phyloP scores from a whole-genome alignment of 2,888 invertebrate genomes.

The Caenorhabditis zanzibari region DNA sequence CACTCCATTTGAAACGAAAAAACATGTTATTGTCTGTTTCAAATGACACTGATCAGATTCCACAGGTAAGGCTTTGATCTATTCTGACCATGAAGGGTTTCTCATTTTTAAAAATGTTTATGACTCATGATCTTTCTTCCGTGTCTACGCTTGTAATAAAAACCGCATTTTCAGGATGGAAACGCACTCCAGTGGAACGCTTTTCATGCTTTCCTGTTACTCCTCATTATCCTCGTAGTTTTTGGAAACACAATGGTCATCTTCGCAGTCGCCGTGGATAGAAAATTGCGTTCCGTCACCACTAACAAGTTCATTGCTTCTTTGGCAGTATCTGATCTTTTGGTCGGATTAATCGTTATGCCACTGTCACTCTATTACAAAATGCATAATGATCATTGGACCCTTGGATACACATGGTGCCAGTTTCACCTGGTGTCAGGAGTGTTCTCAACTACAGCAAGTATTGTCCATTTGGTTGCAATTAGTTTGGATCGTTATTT shows the following conservation, averaged over 20 bases:
- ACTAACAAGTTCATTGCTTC: constrained; percentile 79
- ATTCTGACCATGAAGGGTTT: not conserved
- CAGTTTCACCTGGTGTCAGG: constrained; percentile 75
- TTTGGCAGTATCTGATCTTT: constrained; percentile 77
- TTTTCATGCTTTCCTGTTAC: constrained; percentile 67
- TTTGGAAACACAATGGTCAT: constrained; percentile 73
- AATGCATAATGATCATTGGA: constrained; percentile 77
- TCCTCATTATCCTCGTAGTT: constrained; percentile 74
- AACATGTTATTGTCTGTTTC: constrained; percentile 55
- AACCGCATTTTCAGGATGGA: constrained; percentile 17
- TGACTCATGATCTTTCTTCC: not conserved
- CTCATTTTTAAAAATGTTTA: not conserved
- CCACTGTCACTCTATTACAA: constrained; percentile 77
- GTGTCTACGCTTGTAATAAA: not conserved
- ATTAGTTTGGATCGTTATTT: constrained; percentile 79
- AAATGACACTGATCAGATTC: constrained; percentile 48
- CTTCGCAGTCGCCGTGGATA: constrained; percentile 72
- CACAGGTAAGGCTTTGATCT: constrained; percentile 9
- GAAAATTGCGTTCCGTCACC: constrained; percentile 74
- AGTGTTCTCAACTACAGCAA: constrained; percentile 78
- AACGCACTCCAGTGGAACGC: constrained; percentile 51
- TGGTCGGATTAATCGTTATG: constrained; percentile 77
- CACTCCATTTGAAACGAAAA: constrained; percentile 9
- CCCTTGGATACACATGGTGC: constrained; percentile 74
- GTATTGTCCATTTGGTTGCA: constrained; percentile 79